These are phyloP conservation scores for Lysandra bellargus DNA, from an alignment of 2,888 invertebrate species.

Conservation along the genomic window DNA sequence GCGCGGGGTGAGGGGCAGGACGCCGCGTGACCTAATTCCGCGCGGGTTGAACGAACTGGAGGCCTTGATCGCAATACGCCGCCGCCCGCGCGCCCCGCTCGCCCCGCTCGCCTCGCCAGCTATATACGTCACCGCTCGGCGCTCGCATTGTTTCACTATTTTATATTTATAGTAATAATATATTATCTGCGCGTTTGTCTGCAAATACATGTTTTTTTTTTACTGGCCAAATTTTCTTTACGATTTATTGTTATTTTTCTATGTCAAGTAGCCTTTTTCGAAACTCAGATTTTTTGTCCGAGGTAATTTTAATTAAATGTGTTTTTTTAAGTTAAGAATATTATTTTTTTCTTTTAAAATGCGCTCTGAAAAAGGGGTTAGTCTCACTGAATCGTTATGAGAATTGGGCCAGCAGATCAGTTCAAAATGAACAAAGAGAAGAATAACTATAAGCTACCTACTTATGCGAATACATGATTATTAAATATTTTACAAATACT, in stretches of 20 bases:
- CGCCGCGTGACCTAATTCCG: slow-evolving; percentile 73
- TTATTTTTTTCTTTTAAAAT: neutral
- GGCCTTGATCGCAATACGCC: slow-evolving; percentile 79
- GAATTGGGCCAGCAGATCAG: neutral
- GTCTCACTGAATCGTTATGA: neutral
- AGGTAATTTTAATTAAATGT: too few species aligned
- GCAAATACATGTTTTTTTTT: neutral
- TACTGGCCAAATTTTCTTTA: neutral
- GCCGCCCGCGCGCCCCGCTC: slow-evolving; percentile 45
- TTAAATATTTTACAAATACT: neutral
- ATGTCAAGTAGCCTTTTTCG: neutral
- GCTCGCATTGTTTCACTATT: slow-evolving; percentile 59
- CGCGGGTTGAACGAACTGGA: slow-evolving; percentile 74
- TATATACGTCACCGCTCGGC: slow-evolving; percentile 49
- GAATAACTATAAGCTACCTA: neutral
- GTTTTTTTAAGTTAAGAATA: neutral
- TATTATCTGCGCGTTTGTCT: neutral
- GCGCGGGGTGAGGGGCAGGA: slow-evolving; percentile 54
- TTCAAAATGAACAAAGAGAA: slow-evolving; percentile 2
- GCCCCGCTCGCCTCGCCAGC: slow-evolving; percentile 39
- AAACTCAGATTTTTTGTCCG: neutral
- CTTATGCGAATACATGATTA: neutral
- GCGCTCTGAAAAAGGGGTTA: neutral
- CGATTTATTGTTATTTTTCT: neutral
- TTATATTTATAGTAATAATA: slow-evolving; percentile 34